Base-by-base conservation (phyloP, 2,113 vertebrate species). In the Dinomys branickii region DNA sequence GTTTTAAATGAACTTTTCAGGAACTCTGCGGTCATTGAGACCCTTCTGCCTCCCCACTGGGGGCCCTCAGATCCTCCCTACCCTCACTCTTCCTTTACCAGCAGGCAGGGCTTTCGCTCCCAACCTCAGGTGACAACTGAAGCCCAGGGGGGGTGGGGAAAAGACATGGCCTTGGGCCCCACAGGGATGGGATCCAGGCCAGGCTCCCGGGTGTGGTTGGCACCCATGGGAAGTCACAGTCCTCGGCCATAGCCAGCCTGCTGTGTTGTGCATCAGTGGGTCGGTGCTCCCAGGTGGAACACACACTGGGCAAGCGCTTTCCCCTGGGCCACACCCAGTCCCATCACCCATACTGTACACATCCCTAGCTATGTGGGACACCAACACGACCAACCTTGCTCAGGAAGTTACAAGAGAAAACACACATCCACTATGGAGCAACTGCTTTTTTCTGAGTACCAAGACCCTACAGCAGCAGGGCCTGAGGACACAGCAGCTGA, bases 1-100 rank as follows among this genome's bases (percentile, higher is more conserved):
- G 41, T 44, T 90, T 81, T 81, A 33, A 75, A n/a, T 73, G 2
- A 85, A 94, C 77, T 94, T 92, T 92, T 69, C 38, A 80, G 91
- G 75, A 56, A 56, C 19, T 69, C 82, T 30, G 38, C 44, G 7
- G 77, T 63, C 58, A 16, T 12, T 82, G 12, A 85, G 88, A 96
- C 30, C 28, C 52, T 63, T 65, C 77, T 19, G 19, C 91, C 35
- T 17, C 3, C 26, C 44, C 54, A 38, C 47, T 13, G 19, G 56
- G 35, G 10, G 30, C 4, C 30, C 75, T 3, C 75, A 59, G 63
- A 8, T 52, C 78, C 88, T 3, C 11, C 33, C 58, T 35, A 0
- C 4, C 35, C 47, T 54, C 35, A 30, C 22, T 61, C 50, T 69
- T 85, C 73, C 59, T 38, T 1, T 7, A 44, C 69, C 30, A 24